Conservation (phyloP, 2,888 invertebrate genomes). For the Acanthosepion esculentum region DNA sequence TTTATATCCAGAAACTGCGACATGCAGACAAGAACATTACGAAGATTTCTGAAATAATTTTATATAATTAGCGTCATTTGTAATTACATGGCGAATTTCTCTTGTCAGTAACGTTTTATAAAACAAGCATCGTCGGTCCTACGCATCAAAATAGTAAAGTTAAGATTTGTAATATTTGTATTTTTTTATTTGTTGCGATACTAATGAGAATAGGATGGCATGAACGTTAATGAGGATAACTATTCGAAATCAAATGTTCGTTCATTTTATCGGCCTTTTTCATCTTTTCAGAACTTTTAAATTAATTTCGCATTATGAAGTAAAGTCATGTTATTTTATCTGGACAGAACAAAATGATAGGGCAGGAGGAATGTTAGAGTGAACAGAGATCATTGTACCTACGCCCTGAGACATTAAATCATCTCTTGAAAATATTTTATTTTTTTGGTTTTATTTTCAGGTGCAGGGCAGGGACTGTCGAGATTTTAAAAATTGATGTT, state of each 20-base stretch:
- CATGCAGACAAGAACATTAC: too few relatives aligned
- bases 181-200: neutral
- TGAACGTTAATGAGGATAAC: neutral
- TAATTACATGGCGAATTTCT: too few relatives aligned
- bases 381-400: neutral
- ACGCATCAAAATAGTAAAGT: too few relatives aligned
- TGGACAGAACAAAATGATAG: neutral
- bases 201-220: neutral
- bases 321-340: neutral
- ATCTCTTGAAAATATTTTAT: neutral
- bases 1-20: too few relatives aligned
- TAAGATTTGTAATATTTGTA: too few relatives aligned
- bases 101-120: too few relatives aligned
- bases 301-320: neutral
- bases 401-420: neutral
- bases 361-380: accelerated
- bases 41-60: too few relatives aligned
- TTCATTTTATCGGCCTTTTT: neutral
- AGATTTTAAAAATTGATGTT: neutral
- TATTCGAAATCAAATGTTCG: neutral
- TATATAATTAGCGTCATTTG: too few relatives aligned
- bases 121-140: too few relatives aligned
- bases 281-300: neutral
- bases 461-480: neutral
- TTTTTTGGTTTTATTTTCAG: neutral